Evolutionary conservation across 2,113 vertebrate species (phyloP), one percentile per base, ranked within the genome.

Genomic region (Onychostruthus taczanowskii): DNA sequence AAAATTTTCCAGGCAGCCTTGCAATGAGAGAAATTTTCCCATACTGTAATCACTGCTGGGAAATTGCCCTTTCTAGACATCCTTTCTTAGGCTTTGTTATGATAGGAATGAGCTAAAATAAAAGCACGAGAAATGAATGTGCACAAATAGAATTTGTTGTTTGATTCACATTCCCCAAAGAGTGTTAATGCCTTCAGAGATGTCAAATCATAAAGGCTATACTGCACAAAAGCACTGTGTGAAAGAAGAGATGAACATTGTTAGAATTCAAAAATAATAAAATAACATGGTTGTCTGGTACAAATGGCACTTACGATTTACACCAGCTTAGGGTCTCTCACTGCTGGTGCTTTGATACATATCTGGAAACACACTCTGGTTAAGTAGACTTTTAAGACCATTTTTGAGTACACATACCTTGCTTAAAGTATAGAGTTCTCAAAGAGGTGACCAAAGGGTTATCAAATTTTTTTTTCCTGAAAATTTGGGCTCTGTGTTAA

Each of bases 191-290:
- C 61, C 73, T 92, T 93, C 0, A 2, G 37, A 93, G 68, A 61
- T 75, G 61, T 62, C 44, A 93, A 66, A 83, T 68, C 61, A 61
- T 64, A 86, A 90, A 78, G 39, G n/a, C 64, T 78, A 10, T 28
- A 31, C 43, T 93, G 41, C 68, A 90, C n/a, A 83, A 35, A 89
- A 72, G 12, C 14, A 74, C 13, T 44, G 19, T 84, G 59, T 77
- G 59, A 92, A 96, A 86, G 39, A 70, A 53, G 28, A 68, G 33
- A 26, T 35, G 58, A 83, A 35, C 35, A 41, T 15, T 58, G 68
- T 81, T 85, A 91, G 27, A 80, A 88, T 76, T 90, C 61, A 92
- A 52, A 91, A 96, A 92, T 63, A 74, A 88, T 35, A 27, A 90
- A 94, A 92, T 84, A 81, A 37, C 16, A 22, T 18, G 21, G 15